Percentiles rank a stretch among this genome's conserved stretches.
Conservation (phyloP, 2,797 vertebrate species). For the Tauraco hartlaubi region DNA sequence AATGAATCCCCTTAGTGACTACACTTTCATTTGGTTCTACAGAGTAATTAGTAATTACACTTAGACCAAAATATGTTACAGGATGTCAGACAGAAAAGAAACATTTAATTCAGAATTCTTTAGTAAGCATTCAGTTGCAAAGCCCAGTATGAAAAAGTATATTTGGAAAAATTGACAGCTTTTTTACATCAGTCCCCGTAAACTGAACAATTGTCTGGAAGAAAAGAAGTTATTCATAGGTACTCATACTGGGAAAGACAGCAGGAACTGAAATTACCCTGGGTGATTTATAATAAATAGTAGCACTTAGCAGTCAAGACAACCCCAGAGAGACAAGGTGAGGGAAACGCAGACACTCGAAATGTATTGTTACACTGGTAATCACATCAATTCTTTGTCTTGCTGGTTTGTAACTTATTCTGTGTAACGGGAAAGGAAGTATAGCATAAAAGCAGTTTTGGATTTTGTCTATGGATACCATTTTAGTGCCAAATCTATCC, state of each 20-base stretch:
- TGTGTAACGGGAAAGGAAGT: background rate
- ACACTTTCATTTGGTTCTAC: background rate
- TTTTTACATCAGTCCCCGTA: background rate
- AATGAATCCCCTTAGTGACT: background rate
- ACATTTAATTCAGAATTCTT: background rate
- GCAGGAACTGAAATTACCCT: background rate
- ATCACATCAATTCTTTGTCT: slow-evolving; percentile 3
- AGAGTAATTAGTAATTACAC: background rate
- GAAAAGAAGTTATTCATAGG: background rate
- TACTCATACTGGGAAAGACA: background rate
- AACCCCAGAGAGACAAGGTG: background rate
- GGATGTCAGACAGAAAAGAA: background rate
- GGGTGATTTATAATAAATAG: slow-evolving; percentile 28
- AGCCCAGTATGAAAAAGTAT: background rate
- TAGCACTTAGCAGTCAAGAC: background rate
- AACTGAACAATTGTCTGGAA: background rate
- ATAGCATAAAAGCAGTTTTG: background rate
- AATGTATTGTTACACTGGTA: background rate
- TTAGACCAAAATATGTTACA: background rate
- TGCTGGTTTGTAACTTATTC: background rate
- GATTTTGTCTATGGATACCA: background rate
- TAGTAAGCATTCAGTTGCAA: background rate
- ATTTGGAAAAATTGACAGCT: background rate
- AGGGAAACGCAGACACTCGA: background rate
- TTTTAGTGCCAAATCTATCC: background rate